Evolutionary conservation across 2,797 vertebrate genomes (phyloP).

Genomic region (Heliangelus exortis): DNA sequence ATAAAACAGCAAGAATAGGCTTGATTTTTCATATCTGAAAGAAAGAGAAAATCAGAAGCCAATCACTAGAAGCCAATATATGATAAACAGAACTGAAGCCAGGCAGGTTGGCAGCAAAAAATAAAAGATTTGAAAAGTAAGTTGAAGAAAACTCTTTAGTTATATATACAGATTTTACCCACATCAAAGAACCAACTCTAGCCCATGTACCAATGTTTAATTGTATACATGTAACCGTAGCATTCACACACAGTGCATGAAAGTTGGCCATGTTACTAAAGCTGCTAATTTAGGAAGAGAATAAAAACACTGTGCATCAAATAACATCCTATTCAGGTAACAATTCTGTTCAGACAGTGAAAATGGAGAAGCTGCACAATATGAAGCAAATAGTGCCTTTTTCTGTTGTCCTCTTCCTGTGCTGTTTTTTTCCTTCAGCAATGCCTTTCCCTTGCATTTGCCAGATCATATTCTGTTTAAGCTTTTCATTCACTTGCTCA

Average conservation of each 20-base stretch:
- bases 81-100: conserved; percentile 11
- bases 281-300: not conserved
- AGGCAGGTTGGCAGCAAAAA: conserved; percentile 25
- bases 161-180: not conserved
- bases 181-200: not conserved
- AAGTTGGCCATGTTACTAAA: not conserved
- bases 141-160: not conserved
- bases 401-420: not conserved
- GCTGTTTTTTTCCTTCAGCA: not conserved
- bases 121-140: conserved; percentile 7
- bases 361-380: not conserved
- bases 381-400: not conserved
- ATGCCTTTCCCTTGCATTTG: not conserved
- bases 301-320: not conserved
- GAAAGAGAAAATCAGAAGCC: not conserved
- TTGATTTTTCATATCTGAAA: not conserved
- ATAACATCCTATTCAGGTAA: not conserved
- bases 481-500: not conserved
- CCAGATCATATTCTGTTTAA: not conserved
- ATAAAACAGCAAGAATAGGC: not conserved
- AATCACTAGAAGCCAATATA: not conserved
- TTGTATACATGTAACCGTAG: not conserved
- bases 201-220: not conserved
- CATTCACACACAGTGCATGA: not conserved
- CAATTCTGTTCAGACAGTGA: not conserved